Evolutionary conservation across 2,888 invertebrate species (phyloP).

Genomic region (Stenchaetothrips biformis): DNA sequence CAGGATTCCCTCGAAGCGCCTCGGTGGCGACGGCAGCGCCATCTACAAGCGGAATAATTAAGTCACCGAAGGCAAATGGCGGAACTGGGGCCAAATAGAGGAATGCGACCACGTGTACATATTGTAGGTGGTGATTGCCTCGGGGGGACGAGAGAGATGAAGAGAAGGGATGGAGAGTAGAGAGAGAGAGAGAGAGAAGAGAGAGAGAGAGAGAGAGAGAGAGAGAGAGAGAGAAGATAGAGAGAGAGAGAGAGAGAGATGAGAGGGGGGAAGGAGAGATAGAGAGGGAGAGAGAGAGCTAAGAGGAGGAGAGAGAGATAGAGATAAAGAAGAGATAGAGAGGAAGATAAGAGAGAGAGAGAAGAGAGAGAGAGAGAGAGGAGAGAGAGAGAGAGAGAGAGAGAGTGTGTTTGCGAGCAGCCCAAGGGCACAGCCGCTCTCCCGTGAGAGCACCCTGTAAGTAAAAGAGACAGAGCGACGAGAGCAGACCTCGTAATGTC

Average conservation of each 20-base stretch:
- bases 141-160: background rate
- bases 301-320: no score
- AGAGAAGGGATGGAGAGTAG: no score
- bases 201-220: background rate
- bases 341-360: no score
- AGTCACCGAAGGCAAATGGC: constrained; percentile 5
- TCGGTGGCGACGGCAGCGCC: no score
- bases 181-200: constrained; percentile 27
- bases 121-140: no score
- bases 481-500: no score
- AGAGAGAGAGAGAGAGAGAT: background rate
- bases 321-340: no score
- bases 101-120: no score
- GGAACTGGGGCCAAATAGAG: no score
- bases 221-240: constrained; percentile 32
- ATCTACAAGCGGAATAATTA: background rate
- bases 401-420: background rate
- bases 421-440: background rate
- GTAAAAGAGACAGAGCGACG: background rate
- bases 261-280: background rate
- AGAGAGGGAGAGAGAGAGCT: no score
- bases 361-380: background rate
- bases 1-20: no score
- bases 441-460: background rate
- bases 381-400: background rate